These are phyloP conservation scores for Stichopus chloronotus DNA, from an alignment of 35 echinoderm and acorn worm genomes.

Conservation along the genomic window DNA sequence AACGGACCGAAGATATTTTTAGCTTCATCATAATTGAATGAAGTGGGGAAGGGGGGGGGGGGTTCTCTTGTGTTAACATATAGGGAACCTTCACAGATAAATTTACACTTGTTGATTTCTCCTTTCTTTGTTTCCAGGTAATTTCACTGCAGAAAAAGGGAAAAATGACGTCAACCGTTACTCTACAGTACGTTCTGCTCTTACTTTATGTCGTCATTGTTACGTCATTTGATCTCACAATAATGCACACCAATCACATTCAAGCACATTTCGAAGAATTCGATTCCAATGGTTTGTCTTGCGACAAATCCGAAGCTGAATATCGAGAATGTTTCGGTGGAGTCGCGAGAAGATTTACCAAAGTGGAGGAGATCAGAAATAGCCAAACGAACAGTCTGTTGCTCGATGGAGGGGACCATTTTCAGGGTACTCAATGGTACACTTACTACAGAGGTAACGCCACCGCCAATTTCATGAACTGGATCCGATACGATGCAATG, in stretches of 20 bases:
- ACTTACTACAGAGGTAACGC: constrained; percentile 76
- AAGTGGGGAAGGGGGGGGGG: no score
- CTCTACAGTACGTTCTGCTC: not conserved
- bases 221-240: constrained; percentile 53
- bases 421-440: constrained; percentile 88
- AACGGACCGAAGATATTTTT: no score
- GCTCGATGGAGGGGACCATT: constrained; percentile 81
- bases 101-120: no score
- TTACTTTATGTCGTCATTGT: not conserved
- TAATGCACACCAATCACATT: constrained; percentile 89
- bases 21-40: no score
- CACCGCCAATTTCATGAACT: constrained; percentile 79
- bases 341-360: constrained; percentile 63
- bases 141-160: no score
- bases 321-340: constrained; percentile 69
- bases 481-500: constrained; percentile 86
- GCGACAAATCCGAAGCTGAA: constrained; percentile 17
- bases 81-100: no score
- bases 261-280: constrained; percentile 75
- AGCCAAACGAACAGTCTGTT: constrained; percentile 53
- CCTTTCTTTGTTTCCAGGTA: no score
- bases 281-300: constrained; percentile 29
- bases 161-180: not conserved
- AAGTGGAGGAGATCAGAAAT: constrained; percentile 68
- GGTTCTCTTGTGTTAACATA: no score